Conservation (phyloP, 2,888 invertebrate genomes). For the Hypolimnas misippus region DNA sequence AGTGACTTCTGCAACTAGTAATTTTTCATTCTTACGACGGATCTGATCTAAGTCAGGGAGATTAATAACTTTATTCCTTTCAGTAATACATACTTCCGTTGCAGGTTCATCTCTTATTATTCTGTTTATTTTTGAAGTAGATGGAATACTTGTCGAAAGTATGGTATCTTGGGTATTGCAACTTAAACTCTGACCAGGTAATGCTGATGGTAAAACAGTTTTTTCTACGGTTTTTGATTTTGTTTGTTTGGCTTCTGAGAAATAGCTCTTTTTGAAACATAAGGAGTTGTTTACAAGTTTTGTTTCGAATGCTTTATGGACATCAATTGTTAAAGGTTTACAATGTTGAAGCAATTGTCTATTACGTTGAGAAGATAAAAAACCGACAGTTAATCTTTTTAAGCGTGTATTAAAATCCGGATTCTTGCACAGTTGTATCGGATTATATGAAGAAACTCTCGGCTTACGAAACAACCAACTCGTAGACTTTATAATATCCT, state of each 20-base stretch:
- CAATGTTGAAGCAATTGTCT: slow-evolving; percentile 60
- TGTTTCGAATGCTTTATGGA: slow-evolving; percentile 68
- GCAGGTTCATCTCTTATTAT: neutral
- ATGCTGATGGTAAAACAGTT: neutral
- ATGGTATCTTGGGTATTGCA: neutral
- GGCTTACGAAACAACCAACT: slow-evolving; percentile 69
- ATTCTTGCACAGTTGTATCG: slow-evolving; percentile 71
- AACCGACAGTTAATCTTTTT: slow-evolving; percentile 65
- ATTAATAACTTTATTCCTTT: slow-evolving; percentile 62
- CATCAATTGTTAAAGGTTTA: slow-evolving; percentile 69
- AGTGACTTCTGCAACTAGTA: slow-evolving; percentile 67
- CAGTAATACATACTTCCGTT: slow-evolving; percentile 27
- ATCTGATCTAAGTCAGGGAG: slow-evolving; percentile 65
- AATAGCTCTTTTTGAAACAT: slow-evolving; percentile 52
- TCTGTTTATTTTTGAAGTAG: neutral
- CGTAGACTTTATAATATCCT: slow-evolving; percentile 53
- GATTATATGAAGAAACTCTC: slow-evolving; percentile 61
- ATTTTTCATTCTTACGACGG: slow-evolving; percentile 63
- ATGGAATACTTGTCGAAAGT: neutral
- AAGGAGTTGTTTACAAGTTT: slow-evolving; percentile 63
- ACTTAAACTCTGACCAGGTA: slow-evolving; percentile 5
- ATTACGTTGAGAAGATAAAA: slow-evolving; percentile 63
- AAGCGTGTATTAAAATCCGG: slow-evolving; percentile 76
- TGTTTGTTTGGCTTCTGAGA: slow-evolving; percentile 18
- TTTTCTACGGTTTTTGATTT: slow-evolving; percentile 19